Conservation (phyloP, 2,888 invertebrate genomes). For the Protonemura montana region DNA sequence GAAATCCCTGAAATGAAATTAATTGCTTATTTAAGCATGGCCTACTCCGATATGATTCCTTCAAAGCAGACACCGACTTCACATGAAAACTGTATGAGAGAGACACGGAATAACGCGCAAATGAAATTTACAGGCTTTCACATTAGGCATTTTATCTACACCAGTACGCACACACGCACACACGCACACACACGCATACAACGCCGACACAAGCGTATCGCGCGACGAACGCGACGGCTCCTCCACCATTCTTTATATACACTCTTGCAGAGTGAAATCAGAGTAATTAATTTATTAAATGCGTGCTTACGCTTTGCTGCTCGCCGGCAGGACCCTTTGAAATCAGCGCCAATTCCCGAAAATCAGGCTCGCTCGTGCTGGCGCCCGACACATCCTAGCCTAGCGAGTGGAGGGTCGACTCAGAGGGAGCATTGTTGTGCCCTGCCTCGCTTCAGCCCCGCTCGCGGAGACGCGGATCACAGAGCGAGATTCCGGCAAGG, state of each 20-base stretch:
- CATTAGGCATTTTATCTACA: too few relatives aligned
- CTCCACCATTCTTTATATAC: neutral
- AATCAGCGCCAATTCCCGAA: neutral
- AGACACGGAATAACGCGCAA: neutral
- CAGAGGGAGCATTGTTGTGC: neutral
- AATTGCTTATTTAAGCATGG: neutral
- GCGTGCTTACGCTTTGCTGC: neutral
- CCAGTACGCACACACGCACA: neutral
- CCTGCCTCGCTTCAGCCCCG: neutral
- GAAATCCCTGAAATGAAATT: conserved; percentile 4
- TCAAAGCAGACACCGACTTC: neutral
- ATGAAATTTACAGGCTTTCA: neutral
- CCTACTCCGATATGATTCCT: neutral
- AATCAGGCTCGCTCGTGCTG: too few relatives aligned
- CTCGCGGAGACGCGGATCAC: neutral
- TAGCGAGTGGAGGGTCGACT: too few relatives aligned
- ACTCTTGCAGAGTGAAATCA: neutral
- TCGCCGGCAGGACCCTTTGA: neutral
- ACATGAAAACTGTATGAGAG: neutral
- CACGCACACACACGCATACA: neutral
- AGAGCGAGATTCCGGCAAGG: neutral
- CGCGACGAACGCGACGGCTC: neutral
- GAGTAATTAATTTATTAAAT: conserved; percentile 7
- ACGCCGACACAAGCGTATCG: neutral
- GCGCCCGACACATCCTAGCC: too few relatives aligned